Base-by-base conservation (phyloP, 2,797 vertebrate species). In the Chelon auratus region DNA sequence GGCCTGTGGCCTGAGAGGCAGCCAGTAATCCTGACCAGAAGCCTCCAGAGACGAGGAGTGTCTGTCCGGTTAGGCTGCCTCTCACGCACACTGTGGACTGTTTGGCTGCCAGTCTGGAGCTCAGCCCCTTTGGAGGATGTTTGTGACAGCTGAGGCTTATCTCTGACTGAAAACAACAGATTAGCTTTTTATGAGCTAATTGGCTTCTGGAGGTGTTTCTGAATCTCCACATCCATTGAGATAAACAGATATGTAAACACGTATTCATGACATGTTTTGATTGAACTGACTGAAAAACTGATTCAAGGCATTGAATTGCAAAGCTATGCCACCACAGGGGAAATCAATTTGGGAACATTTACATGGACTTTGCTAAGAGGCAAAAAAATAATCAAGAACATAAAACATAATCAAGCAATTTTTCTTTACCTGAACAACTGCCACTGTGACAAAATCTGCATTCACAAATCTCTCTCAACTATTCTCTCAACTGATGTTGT, bases 121-220 rank as follows among this genome's bases (percentile, higher is more conserved):
- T 48, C 20, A 0, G 33, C 47, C 52, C 48, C 68, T 51, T 42
- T 13, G 0, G 59, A 60, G 47, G 57, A 69, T 26, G 50, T 48
- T 30, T 30, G 61, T 54, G 68, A 72, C 75, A 86, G 70, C 82
- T 74, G 66, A 78, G 62, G 63, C 74, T 83, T 61, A 57, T 22
- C 71, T 72, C n/a, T 0, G 9, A 47, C 55, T 65, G 52, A 73
- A 75, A 75, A 73, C 58, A 72, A 66, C 48, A 20, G 59, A 80
- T 80, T 57, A 77, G 24, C 42, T 55, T 73, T 75, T 78, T 40
- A 51, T 2, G 39, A 65, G 40, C 47, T 56, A 72, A 76, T 51
- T 67, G 68, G 48, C 39, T 48, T 45, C 42, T 50, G 37, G 48
- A 37, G 57, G 17, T 51, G 24, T 3, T 52, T 42, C 20, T 48